phyloP scores from a whole-genome alignment of 2,113 vertebrate genomes.

The Tenrec ecaudatus region DNA sequence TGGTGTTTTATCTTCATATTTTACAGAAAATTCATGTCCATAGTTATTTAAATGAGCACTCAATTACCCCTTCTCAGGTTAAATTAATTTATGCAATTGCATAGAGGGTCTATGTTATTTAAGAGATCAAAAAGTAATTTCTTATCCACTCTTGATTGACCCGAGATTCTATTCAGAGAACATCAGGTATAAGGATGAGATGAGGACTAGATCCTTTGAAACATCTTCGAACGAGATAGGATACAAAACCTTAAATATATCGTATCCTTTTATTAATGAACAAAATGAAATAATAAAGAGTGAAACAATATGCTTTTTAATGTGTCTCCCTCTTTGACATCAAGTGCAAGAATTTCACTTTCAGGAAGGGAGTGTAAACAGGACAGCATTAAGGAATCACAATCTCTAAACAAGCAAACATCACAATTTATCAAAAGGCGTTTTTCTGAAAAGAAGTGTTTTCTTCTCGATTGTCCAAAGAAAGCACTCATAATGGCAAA shows the following conservation, averaged over 20 bases:
- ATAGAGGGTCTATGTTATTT: background rate
- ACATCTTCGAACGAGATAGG: conserved; percentile 66
- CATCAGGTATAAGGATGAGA: too few species aligned
- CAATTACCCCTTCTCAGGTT: background rate
- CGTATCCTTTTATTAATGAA: background rate
- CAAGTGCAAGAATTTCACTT: background rate
- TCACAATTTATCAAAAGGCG: background rate
- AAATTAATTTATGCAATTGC: background rate
- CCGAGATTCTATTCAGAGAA: conserved; percentile 48
- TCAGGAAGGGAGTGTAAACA: background rate
- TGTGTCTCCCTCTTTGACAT: background rate
- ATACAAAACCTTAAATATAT: conserved; percentile 68
- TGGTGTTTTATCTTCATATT: background rate
- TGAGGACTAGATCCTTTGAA: conserved; percentile 51
- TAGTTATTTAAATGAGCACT: background rate
- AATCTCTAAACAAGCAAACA: background rate
- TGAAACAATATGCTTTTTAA: background rate
- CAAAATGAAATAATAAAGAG: background rate
- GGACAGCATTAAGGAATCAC: too few species aligned
- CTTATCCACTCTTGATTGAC: conserved; percentile 75
- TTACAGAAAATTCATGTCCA: background rate
- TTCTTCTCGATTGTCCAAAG: background rate
- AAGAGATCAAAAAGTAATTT: conserved; percentile 59
- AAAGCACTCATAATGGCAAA: background rate
- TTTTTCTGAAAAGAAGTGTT: background rate